Base-by-base conservation (phyloP, 2,113 vertebrate genomes). In the Cinclus mexicanus region DNA sequence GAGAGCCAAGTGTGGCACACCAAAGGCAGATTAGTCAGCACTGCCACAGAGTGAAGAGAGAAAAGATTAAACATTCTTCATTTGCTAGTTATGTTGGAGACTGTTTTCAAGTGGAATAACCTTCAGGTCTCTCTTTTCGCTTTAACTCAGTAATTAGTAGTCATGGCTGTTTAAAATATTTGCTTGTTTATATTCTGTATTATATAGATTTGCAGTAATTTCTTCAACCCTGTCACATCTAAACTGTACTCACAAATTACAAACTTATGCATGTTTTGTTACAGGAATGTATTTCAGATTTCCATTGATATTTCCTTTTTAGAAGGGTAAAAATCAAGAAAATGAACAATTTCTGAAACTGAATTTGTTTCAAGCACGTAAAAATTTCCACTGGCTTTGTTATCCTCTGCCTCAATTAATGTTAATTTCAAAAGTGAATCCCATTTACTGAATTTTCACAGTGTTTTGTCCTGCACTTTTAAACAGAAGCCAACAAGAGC, bases 91-190 rank as follows among this genome's bases (percentile, higher is more conserved):
- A 7, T 56, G 44, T 16, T 68, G 60, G 35, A 83, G 56, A 46
- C 16, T 75, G 52, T 81, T 94, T 86, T 64, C 65, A 89, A 87
- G n/a, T 23, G 81, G 35, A 86, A 83, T 78, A 92, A 94, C 86
- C 52, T 94, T 70, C 64, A 68, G 44, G 44, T 93, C 56, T 90
- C 50, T 59, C 67, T 94, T 80, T 94, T 55, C 56, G 60, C 31
- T 93, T 95, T 75, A 92, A 86, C 52, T 94, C 20, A 19, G 77
- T 63, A 94, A 95, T 93, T 86, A 90, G 56, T 49, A 83, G 52
- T 78, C 79, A 64, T 10, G 84, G 76, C 22, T 68, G 47, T 81
- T 85, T 85, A 83, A 89, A 74, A 50, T 87, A 64, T 90, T 93
- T 90, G 22, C 18, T 49, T 90, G 53, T 88, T 92, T 83, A 81